Evolutionary conservation across 2,888 invertebrate species (phyloP), one percentile per base, ranked within the genome.

Genomic region (Entomobrya proxima): DNA sequence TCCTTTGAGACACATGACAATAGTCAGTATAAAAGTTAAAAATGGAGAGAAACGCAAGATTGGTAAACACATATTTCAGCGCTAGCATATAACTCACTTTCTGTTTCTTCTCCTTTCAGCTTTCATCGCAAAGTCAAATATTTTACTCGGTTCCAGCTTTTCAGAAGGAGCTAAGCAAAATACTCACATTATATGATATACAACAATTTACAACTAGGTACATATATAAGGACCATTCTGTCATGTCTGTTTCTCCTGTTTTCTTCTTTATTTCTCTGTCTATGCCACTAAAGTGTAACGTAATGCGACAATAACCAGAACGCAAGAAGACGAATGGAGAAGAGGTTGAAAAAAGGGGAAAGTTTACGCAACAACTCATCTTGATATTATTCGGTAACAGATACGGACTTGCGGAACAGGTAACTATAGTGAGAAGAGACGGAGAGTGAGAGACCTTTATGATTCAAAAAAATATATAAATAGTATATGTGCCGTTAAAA

Each of bases 281-380:
- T 24, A 4, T 30, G 9, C 44, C 6, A 7, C 15, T 7, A 76
- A 52, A 35, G 52, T 32, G 27, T 21, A 76, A 35, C 15, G 37
- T 55, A 76, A 32, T 35, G 47, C 44, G 61, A 37, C 77, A 44
- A 58, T 61, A 44, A 1, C n/a, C 58, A 30, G 24, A 76, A 61
- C 6, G 35, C 35, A 55, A 18, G 75, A 50, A 67, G 15, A 37
- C 18, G 32, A 50, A 18, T 61, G 15, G 35, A 35, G 35, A 50
- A 35, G 13, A 9, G 58, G 11, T 6, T 15, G 4, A 35, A 61
- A 35, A 35, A 35, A n/a, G n/a, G n/a, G 21, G 32, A 76, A 76
- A 76, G 69, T 74, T 81, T 74, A 79, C 81, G 74, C 81, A 81
- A 74, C 74, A 21, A 77, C 58, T 37, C 82, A 35, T 30, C 40